Evolutionary conservation across 1,140 invertebrate species (phyloP).

Genomic region (Ridgeia piscesae): DNA sequence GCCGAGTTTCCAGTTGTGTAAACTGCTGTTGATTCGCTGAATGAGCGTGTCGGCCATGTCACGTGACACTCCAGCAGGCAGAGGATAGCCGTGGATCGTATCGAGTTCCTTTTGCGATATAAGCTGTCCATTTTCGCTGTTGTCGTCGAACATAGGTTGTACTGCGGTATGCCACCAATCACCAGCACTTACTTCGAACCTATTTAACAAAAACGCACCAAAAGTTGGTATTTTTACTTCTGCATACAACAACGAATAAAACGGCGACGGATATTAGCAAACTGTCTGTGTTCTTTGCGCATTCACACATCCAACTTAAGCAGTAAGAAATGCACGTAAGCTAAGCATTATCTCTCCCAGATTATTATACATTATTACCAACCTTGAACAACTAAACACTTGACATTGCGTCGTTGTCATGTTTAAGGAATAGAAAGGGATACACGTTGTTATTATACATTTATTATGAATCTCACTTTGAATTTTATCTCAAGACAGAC

Average conservation of each 20-base stretch:
- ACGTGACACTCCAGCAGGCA: background rate
- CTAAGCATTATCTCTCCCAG: too few species aligned
- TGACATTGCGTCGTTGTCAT: too few species aligned
- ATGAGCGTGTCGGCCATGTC: background rate
- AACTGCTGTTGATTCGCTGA: background rate
- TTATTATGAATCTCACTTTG: background rate
- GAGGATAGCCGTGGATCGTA: background rate
- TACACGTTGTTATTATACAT: background rate
- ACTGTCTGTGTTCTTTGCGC: too few species aligned
- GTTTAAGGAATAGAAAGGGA: too few species aligned
- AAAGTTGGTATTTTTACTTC: background rate
- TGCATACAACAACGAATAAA: too few species aligned
- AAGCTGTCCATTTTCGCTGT: constrained; percentile 11
- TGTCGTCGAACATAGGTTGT: constrained; percentile 22
- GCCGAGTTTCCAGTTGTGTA: background rate
- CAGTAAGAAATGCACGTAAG: too few species aligned
- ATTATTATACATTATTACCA: too few species aligned
- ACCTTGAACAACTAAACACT: too few species aligned
- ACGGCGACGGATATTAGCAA: too few species aligned
- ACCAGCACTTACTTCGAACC: constrained; percentile 6
- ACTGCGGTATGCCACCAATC: constrained; percentile 16
- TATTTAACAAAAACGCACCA: background rate
- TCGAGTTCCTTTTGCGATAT: constrained; percentile 12
- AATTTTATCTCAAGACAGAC: background rate
- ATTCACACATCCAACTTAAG: too few species aligned